phyloP scores from a whole-genome alignment of 2,888 invertebrate genomes.

The Folsomia candida region DNA sequence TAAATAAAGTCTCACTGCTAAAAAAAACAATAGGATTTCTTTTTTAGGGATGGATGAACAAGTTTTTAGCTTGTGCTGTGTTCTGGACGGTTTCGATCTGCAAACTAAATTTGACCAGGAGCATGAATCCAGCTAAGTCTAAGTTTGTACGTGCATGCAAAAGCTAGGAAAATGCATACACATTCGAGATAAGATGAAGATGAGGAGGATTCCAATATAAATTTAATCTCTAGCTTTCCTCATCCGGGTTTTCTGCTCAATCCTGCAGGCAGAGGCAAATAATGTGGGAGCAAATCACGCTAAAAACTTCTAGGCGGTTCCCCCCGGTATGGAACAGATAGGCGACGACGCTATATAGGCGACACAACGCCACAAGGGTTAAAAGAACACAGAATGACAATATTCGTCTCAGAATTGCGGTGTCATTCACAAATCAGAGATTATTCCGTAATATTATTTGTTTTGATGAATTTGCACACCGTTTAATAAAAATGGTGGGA shows the following conservation, averaged over 20 bases:
- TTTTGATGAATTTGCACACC: too few species aligned
- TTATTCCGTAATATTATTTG: not conserved
- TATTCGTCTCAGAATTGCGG: too few species aligned
- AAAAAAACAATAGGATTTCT: not conserved
- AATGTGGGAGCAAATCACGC: not conserved
- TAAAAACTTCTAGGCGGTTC: not conserved
- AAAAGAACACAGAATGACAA: not conserved
- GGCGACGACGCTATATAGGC: too few species aligned
- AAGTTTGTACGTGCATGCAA: not conserved
- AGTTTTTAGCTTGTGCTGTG: conserved; percentile 2
- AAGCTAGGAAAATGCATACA: not conserved
- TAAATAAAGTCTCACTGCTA: not conserved
- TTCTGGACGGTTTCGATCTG: conserved; percentile 36
- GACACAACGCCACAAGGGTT: not conserved
- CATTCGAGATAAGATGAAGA: too few species aligned
- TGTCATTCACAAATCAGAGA: too few species aligned
- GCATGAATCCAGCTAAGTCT: conserved; percentile 26
- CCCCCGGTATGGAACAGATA: too few species aligned
- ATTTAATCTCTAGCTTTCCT: conserved; percentile 24
- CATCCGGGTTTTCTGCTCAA: conserved; percentile 25
- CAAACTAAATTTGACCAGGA: conserved; percentile 38
- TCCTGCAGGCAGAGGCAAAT: not conserved
- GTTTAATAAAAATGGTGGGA: too few species aligned
- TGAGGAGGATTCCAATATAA: too few species aligned
- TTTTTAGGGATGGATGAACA: not conserved